Evolutionary conservation across 2,888 invertebrate genomes (phyloP), one percentile per base, ranked within the genome.

Genomic region (Psylliodes chrysocephalus): DNA sequence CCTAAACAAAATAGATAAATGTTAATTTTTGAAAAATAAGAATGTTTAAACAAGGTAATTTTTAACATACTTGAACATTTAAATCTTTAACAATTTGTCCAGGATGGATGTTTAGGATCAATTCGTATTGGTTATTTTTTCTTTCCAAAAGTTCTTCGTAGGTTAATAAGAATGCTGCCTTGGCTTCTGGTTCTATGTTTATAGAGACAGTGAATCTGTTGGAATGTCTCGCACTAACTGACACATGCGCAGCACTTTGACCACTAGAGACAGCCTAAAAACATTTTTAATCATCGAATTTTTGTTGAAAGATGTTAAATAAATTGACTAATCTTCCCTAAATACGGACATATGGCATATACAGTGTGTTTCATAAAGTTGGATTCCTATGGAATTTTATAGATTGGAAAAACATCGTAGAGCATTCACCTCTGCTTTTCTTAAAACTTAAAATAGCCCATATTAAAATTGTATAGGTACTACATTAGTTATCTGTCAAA

Each of bases 141-240:
- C 90, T 84, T 10, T 85, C 81, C 47, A 91, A 78, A 38, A 91
- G 73, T 79, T 91, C 90, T 75, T 91, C 90, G 78, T 92, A 92
- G 0, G 87, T 89, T 69, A 91, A 79, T 72, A 88, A 88, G 79
- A 92, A 92, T 1, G 84, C 81, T 0, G 87, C 88, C 59, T 85
- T 85, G 7, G 84, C 84, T 47, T 83, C 79, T 0, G 88, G 82
- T 66, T 88, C 89, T 5, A 90, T 84, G 74, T 90, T 90, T 46
- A 90, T 86, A 0, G 86, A 85, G 0, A 90, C 87, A 3, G 85
- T 85, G 78, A 91, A 90, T 66, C 86, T 85, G 76, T 90, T 90
- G 0, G 90, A 89, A 75, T 90, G 88, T 38, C 90, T 85, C 0
- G 89, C 87, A 76, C 87, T 89, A 73, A 86, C 82, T 64, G 85